These are phyloP conservation scores for Chinchilla lanigera DNA, from an alignment of 2,113 vertebrate genomes.

Conservation along the genomic window DNA sequence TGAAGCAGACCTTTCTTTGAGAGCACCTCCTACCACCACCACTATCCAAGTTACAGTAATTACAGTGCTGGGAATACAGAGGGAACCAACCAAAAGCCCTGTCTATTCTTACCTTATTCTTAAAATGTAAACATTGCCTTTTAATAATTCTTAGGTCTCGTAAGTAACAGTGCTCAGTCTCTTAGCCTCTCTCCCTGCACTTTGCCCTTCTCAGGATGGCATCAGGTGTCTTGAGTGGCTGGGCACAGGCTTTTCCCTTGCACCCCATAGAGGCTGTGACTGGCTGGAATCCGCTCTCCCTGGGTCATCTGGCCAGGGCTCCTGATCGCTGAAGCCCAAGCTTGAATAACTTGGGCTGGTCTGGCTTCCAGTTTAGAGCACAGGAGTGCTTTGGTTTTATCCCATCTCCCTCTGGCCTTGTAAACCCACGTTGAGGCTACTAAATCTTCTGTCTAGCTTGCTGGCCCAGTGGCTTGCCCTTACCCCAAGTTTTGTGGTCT, in stretches of 20 bases:
- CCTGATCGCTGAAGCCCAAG: background rate
- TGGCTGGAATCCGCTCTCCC: background rate
- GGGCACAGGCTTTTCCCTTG: background rate
- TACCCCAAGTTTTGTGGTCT: background rate
- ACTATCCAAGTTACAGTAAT: background rate
- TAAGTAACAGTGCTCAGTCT: background rate
- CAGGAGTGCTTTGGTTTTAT: background rate
- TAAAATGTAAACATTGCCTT: background rate
- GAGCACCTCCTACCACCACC: background rate
- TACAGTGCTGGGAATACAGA: background rate
- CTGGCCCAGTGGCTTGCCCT: background rate
- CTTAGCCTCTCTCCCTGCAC: background rate
- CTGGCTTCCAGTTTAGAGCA: background rate
- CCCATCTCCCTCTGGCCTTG: background rate
- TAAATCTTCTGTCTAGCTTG: background rate
- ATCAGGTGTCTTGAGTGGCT: background rate
- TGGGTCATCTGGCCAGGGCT: background rate
- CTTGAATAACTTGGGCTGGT: background rate
- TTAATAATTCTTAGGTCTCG: constrained; percentile 21
- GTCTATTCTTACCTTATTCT: background rate
- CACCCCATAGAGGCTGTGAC: background rate
- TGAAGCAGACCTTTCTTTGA: constrained; percentile 6
- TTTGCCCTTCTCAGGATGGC: background rate
- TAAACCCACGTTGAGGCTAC: background rate
- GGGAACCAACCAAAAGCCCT: background rate